Evolutionary conservation across 2,888 invertebrate species (phyloP), one percentile per base, ranked within the genome.

Genomic region (Xanthia togata): DNA sequence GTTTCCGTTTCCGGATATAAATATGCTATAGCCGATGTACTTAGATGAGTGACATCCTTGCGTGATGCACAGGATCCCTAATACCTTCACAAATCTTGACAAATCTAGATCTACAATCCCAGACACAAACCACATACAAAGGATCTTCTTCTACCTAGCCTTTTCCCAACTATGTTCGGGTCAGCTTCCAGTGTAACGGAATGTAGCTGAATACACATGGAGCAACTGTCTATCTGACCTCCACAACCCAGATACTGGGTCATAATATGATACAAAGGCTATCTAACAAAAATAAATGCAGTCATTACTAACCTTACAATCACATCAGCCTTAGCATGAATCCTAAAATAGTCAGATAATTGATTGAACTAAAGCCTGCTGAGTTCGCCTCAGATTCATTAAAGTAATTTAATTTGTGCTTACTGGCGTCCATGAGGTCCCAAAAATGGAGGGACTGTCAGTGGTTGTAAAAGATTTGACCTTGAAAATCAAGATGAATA

Each of bases 281-380:
- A 12, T 6, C 55, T 26, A 50, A 38, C 23, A 44, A 44, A 65
- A 65, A 44, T n/a, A 57, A 23, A 65, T 4, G 2, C 55, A 53
- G 26, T 47, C 41, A 47, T 83, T 60, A 59, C n/a, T 35, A 68
- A 38, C 67, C 68, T 73, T 59, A 26, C 44, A 70, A 78, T 78
- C 78, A 82, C 78, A 69, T 71, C 67, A 78, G 68, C 65, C 62
- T 60, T 17, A 60, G 17, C 31, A 35, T 70, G 41, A 23, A 26
- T 76, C 78, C 83, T 50, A 64, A 88, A 80, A 85, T 78, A 84
- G 87, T 65, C 44, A 75, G 71, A 31, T 80, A 83, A 87, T 88
- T 86, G 79, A 79, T 81, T 71, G 26, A 64, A 74, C 53, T 73
- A 1, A 60, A 73, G 59, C 17, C 69, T 57, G 8, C 38, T 53